Base-by-base conservation (phyloP, 2,888 invertebrate species). In the Erebia palarica region DNA sequence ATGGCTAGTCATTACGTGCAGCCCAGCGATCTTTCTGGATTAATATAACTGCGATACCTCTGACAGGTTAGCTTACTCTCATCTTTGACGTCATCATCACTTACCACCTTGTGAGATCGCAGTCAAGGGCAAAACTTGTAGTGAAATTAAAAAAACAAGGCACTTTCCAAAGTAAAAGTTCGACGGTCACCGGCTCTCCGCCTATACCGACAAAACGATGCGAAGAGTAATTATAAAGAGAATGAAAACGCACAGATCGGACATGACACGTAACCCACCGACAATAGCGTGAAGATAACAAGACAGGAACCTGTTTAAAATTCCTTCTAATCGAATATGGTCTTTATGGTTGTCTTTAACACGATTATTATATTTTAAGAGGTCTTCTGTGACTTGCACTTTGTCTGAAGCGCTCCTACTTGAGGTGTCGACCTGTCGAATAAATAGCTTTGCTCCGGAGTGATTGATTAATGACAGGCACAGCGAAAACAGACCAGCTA, bases 281-380 rank as follows among this genome's bases (percentile, higher is more conserved):
- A 89, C 90, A 91, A 91, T 86, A 78, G 85, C 79, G 75, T 73
- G 79, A 79, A 87, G 86, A 87, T 91, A 91, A 91, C 89, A 84
- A 91, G 91, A 87, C 87, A 86, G 84, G 84, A 89, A 90, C 87
- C 88, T 87, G 90, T 92, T 92, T 89, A 88, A 90, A 88, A 87
- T 86, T 84, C 82, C 80, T 72, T 86, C 84, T 90, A 91, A 91
- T 89, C 91, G 91, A 90, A 91, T 90, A 90, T 89, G 88, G 90
- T 86, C 91, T 91, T 92, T 92, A 89, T 90, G 86, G 87, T 86
- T 86, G 86, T 88, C 87, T 92, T 93, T 92, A 92, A 92, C 93
- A 90, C 89, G 90, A 92, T 92, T 93, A 92, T 92, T 92, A 92
- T 90, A 91, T 91, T 92, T 91, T 91, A 91, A 92, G 88, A 91